phyloP scores from a whole-genome alignment of 2,113 vertebrate genomes.

The Xiphophorus hellerii region DNA sequence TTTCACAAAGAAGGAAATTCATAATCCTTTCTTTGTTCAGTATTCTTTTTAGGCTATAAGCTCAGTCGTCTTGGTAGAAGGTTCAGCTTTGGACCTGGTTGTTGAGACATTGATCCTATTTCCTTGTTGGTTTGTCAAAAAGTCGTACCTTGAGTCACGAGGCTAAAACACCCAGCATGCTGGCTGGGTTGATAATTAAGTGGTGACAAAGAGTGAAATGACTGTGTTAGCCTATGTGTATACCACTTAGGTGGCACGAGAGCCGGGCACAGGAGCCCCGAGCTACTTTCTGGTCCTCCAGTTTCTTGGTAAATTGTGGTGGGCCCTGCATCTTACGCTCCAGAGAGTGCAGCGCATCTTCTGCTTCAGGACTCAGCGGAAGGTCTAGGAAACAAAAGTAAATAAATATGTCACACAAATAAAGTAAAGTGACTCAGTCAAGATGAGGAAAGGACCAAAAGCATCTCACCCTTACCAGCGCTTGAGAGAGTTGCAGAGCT shows the following conservation, averaged over 20 bases:
- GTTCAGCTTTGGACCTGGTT: not conserved
- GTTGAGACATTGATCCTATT: not conserved
- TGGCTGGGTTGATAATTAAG: not conserved
- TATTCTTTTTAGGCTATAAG: not conserved
- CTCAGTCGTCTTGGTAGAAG: not conserved
- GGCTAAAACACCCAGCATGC: not conserved
- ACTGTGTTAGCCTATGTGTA: not conserved
- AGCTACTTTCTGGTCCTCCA: conserved; percentile 55
- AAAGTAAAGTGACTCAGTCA: not conserved
- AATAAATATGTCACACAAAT: not conserved
- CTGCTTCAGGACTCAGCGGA: conserved; percentile 62
- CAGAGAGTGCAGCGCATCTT: conserved; percentile 65
- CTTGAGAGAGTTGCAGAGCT: conserved; percentile 30
- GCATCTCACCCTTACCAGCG: conserved; percentile 64
- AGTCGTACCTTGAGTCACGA: not conserved
- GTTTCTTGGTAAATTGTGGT: conserved; percentile 64
- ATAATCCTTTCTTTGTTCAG: not conserved
- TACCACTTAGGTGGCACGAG: conserved; percentile 76
- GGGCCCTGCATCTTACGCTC: conserved; percentile 71
- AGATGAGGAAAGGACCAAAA: not conserved
- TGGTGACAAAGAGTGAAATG: not conserved
- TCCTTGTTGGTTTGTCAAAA: not conserved
- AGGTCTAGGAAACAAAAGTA: conserved; percentile 41
- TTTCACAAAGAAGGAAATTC: not conserved
- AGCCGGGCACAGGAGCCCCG: conserved; percentile 66